Evolutionary conservation across 2,113 vertebrate genomes (phyloP), one percentile per base, ranked within the genome.

Genomic region (Antennarius striatus): DNA sequence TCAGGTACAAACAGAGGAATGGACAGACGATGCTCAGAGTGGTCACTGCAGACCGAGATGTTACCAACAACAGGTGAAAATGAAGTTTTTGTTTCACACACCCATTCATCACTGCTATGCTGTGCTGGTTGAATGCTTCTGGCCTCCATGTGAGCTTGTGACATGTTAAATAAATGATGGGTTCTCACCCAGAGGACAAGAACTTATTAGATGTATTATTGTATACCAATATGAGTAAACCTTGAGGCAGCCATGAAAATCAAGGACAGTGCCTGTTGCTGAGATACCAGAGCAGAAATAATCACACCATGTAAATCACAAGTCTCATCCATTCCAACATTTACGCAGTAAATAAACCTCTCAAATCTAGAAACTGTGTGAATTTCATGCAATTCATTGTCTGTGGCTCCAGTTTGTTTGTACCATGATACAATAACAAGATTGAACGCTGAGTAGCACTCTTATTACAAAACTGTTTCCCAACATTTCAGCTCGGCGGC

Each of bases 21-120:
- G 86, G 90, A 67, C 80, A 57, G 81, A 77, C 0, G 32, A 74
- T 83, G 79, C 86, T 93, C 59, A 74, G 90, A 70, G 86, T 93
- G 7, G 67, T 92, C 42, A 90, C 88, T 8, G 4, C 68, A 4
- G 48, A 80, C 10, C 72, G 70, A 65, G 77, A 80, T 0, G 85
- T 92, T 46, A 92, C 90, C 1, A 42, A 79, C 42, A 86, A 92
- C 75, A 89, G 89, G 92, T 93, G 58, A 74, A 47, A 32, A 11
- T 32, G 36, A 36, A 40, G 39, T 36, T 51, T 61, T 5, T 22
- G 5, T 61, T 58, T 49, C 43, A 6, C 22, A 40, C 4, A 7
- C 32, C 32, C 32, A 36, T 36, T 36, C 32, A 36, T 36, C 32
- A 36, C 32, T 36, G 32, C 32, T 36, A 3, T 36, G 7, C 32